Base-by-base conservation (phyloP, 2,888 invertebrate species). In the Ophion slaviceki region DNA sequence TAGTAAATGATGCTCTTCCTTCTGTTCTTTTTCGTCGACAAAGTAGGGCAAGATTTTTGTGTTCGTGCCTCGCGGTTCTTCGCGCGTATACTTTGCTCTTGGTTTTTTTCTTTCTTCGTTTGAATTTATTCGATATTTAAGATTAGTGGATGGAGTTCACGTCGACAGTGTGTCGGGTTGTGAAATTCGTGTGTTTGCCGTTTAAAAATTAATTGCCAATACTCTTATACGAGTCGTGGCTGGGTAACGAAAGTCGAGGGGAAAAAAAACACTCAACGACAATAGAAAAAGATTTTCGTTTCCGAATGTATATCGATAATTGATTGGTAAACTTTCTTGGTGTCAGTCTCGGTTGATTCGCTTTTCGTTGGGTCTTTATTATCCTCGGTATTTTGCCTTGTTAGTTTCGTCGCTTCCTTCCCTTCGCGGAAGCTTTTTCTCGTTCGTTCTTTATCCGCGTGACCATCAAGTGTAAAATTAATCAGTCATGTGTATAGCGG, bases 101-200 rank as follows among this genome's bases (percentile, higher is more conserved):
- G 2, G n/a, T 64, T 36, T 59, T 71, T 40, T 8, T 70, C 14
- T n/a, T 47, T 32, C n/a, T 59, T 57, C 17, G n/a, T 57, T 64
- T 32, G 20, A 32, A 40, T 75, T 81, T 47, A 5, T 40, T 40
- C 57, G 67, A 47, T 24, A 76, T 62, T 85, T 85, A 81, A 88
- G 88, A 88, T 87, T 91, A 90, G 89, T 92, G 92, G 92, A 92
- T 92, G 92, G 92, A 92, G 91, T 86, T 81, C 90, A 84, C 90
- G 88, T 87, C 89, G 89, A 90, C 91, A 90, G 91, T 90, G 83
- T 78, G 36, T 82, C 61, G 80, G 80, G 74, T 78, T 68, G 74
- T 72, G 53, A 36, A 61, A 61, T n/a, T 74, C 68, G 81, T 75
- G 68, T 75, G 24, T 74, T 59, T 32, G 47, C 45, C 45, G 61